Evolutionary conservation across 1,140 invertebrate genomes (phyloP).

Genomic region (Neodiprion lecontei): DNA sequence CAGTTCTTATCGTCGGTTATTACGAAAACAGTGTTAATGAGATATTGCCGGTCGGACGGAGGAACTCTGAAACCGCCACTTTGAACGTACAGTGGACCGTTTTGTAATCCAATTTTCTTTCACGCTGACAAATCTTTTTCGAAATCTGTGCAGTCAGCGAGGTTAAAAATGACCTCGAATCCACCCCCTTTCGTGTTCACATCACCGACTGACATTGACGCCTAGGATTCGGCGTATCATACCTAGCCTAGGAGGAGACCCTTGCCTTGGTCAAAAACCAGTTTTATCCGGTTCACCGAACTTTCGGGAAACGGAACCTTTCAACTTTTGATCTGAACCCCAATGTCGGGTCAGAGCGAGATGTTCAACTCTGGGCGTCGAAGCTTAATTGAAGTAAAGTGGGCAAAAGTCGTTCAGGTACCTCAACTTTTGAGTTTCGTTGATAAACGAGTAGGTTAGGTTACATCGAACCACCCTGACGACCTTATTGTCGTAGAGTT

Average conservation of each 20-base stretch:
- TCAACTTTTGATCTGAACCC: not conserved
- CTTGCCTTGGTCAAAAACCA: not conserved
- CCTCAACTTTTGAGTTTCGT: no score
- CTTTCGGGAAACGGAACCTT: not conserved
- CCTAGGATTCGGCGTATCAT: no score
- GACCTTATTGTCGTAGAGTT: no score
- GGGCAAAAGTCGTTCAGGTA: no score
- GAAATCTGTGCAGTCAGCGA: not conserved
- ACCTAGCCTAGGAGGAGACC: no score
- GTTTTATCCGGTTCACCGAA: not conserved
- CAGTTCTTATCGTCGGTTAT: conserved; percentile 43
- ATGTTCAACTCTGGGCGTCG: no score
- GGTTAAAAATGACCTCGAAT: not conserved
- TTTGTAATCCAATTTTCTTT: no score
- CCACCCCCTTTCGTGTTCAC: conserved; percentile 31
- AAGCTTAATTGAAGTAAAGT: no score
- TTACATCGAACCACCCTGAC: no score
- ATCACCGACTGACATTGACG: not conserved
- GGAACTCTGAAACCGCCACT: not conserved
- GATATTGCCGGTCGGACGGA: conserved; percentile 24
- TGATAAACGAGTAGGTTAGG: no score
- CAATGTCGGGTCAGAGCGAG: no score
- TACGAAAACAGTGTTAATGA: conserved; percentile 44
- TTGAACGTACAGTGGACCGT: no score
- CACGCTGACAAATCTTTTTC: not conserved